Evolutionary conservation across 35 echinoderm and acorn worm genomes (phyloP).

Genomic region (Heliocidaris erythrogramma): DNA sequence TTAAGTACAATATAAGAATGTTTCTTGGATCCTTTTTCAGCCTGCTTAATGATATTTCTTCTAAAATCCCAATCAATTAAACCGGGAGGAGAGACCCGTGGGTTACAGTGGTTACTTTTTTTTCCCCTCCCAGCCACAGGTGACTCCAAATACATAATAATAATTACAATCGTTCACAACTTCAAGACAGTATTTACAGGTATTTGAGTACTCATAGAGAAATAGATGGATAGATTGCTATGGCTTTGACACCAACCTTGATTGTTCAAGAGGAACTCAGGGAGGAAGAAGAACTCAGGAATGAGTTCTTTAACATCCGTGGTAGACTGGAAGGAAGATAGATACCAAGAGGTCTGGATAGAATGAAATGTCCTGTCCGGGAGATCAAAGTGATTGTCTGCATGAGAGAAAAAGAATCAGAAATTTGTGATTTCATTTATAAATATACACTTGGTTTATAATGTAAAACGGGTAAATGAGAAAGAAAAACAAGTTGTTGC

Average conservation of each 20-base stretch:
- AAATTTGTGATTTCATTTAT: too few relatives aligned
- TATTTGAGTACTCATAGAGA: too few relatives aligned
- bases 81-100: too few relatives aligned
- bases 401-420: conserved; percentile 24
- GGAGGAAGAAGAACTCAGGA: conserved; percentile 98
- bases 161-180: too few relatives aligned
- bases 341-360: conserved; percentile 84
- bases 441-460: background rate
- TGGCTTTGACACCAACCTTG: conserved; percentile 64
- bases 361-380: conserved; percentile 98
- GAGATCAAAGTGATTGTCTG: conserved; percentile 98
- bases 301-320: conserved; percentile 99
- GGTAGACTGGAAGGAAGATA: conserved; percentile 88
- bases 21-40: too few relatives aligned
- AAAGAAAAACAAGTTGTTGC: background rate
- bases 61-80: too few relatives aligned
- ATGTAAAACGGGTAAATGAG: background rate
- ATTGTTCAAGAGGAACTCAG: conserved; percentile 88
- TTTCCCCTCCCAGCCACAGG: too few relatives aligned
- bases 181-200: too few relatives aligned
- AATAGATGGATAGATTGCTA: background rate
- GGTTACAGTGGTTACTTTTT: too few relatives aligned
- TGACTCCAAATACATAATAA: too few relatives aligned
- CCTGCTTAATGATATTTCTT: too few relatives aligned
- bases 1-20: too few relatives aligned